Conservation (phyloP, 2,797 vertebrate species). For the Gymnothorax reevesii region DNA sequence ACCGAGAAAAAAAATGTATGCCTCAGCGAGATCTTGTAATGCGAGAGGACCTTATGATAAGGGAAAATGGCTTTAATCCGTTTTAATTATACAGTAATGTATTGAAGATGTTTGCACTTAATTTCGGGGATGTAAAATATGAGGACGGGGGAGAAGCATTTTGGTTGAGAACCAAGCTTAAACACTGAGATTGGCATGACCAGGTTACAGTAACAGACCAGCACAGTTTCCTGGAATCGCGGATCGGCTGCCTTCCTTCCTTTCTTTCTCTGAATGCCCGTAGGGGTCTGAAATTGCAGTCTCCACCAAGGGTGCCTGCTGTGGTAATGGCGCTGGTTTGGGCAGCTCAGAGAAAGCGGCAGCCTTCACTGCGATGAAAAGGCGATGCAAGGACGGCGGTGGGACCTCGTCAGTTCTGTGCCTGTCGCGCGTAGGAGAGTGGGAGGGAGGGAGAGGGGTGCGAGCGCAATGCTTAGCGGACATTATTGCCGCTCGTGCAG, state of each 20-base stretch:
- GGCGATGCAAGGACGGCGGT: conserved; percentile 1
- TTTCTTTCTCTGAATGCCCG: background rate
- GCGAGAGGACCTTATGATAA: background rate
- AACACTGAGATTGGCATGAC: background rate
- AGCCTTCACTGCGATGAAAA: background rate
- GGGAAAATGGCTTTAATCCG: background rate
- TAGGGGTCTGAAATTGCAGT: background rate
- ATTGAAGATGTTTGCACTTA: background rate
- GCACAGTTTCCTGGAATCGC: background rate
- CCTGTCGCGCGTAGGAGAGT: conserved; percentile 34
- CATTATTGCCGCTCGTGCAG: background rate
- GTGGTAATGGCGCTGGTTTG: background rate
- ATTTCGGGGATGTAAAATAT: conserved; percentile 35
- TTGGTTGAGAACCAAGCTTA: background rate
- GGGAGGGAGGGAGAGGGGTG: conserved; percentile 38
- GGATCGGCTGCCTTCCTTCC: background rate
- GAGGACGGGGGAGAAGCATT: background rate
- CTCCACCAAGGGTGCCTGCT: background rate
- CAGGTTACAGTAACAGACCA: background rate
- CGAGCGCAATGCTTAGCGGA: background rate
- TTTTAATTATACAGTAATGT: background rate
- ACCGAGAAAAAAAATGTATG: background rate
- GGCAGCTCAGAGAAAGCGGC: background rate
- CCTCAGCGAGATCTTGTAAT: background rate
- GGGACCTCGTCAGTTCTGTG: conserved; percentile 29